Conservation (phyloP, 2,888 invertebrate genomes). For the Melieria picta region DNA sequence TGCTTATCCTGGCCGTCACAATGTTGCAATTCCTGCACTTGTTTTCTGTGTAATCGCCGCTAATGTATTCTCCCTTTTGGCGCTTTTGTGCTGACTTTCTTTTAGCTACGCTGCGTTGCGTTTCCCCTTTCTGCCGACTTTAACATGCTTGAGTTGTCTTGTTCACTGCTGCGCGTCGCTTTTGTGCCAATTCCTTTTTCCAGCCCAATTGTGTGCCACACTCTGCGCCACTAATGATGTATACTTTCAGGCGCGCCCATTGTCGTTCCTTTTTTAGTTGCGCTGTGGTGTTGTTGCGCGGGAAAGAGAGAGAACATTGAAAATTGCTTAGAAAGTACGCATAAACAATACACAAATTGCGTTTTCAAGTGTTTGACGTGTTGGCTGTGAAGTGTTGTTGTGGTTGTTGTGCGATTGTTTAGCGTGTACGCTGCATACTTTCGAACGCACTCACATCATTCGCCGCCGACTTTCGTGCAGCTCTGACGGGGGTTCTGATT, state of each 20-base stretch:
- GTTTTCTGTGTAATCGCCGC: neutral
- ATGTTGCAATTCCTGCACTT: neutral
- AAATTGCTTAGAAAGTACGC: neutral
- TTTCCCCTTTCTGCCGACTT: neutral
- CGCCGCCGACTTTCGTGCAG: too few species aligned
- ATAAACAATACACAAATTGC: neutral
- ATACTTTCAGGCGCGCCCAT: neutral
- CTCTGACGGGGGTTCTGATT: neutral
- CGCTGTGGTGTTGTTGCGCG: neutral
- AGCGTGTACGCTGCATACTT: too few species aligned
- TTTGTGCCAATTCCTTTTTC: neutral
- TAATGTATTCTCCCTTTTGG: neutral
- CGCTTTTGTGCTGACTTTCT: neutral
- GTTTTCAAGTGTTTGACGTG: slow-evolving; percentile 4
- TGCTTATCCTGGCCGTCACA: too few species aligned
- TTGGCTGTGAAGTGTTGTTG: slow-evolving; percentile 31
- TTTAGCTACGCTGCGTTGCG: neutral
- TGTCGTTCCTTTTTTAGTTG: neutral
- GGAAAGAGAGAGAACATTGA: slow-evolving; percentile 1
- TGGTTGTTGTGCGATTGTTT: slow-evolving; percentile 36
- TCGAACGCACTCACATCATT: too few species aligned
- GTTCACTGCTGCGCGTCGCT: neutral
- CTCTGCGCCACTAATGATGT: neutral
- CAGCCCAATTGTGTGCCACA: neutral
- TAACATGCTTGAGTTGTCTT: neutral